Percentiles rank a stretch among this genome's conserved stretches.
Conservation (phyloP, 2,888 invertebrate genomes). For the Myopa testacea region DNA sequence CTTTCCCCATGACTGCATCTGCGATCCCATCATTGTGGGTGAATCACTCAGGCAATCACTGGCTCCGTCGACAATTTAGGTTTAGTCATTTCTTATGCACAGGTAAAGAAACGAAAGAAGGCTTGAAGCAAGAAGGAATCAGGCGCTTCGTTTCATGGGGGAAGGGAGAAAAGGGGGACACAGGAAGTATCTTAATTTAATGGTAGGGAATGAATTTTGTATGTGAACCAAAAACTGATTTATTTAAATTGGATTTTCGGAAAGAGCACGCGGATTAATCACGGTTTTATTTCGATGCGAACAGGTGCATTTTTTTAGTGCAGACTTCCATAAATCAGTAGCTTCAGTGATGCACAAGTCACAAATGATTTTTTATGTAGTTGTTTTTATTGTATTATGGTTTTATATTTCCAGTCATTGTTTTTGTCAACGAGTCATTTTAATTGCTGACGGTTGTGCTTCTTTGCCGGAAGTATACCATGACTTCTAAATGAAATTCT, state of each 20-base stretch:
- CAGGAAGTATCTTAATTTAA: neutral
- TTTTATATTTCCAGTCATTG: neutral
- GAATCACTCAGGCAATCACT: constrained; percentile 21
- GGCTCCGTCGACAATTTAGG: constrained; percentile 4
- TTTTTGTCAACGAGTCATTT: constrained; percentile 16
- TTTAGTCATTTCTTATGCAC: neutral
- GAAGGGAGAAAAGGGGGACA: neutral
- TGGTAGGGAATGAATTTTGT: neutral
- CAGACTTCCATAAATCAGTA: neutral
- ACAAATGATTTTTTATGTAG: neutral
- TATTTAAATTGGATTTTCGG: constrained; percentile 2
- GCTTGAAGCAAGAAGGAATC: neutral
- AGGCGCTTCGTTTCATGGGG: neutral
- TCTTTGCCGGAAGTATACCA: neutral
- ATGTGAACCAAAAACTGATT: neutral
- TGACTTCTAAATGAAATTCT: constrained; percentile 12
- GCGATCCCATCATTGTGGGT: constrained; percentile 11
- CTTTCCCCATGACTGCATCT: constrained; percentile 1
- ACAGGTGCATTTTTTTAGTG: constrained; percentile 31
- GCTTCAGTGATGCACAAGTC: neutral
- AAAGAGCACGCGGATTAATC: neutral
- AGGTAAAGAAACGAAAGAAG: neutral
- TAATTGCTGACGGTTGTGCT: neutral
- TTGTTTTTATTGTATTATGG: neutral
- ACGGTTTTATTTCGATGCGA: neutral